A percentile compares a stretch with the other conserved stretches of the same genome.
Conservation (phyloP, 2,797 vertebrate species). For the Malacoraja senta region DNA sequence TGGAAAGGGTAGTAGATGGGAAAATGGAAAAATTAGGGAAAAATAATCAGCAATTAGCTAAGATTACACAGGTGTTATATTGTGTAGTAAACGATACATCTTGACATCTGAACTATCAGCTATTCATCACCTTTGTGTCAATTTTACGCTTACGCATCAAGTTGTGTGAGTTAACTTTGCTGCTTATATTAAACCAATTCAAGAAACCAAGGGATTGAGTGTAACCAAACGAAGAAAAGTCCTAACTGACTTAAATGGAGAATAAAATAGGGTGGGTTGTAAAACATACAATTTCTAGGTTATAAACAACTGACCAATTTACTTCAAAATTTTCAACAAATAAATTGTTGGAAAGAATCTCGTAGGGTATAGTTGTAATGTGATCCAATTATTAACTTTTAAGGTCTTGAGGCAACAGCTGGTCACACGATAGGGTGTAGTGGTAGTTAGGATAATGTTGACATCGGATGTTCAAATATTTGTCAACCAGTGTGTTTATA, state of each 20-base stretch:
- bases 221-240: neutral
- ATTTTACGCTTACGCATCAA: neutral
- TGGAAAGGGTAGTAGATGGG: neutral
- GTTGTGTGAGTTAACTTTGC: neutral
- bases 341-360: neutral
- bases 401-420: neutral
- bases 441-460: neutral
- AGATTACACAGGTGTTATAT: neutral
- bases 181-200: no score
- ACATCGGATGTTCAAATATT: conserved; percentile 14
- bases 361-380: neutral
- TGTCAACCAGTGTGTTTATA: neutral
- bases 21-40: neutral
- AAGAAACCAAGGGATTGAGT: neutral
- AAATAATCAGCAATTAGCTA: neutral
- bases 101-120: neutral
- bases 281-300: neutral
- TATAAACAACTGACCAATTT: neutral
- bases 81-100: neutral
- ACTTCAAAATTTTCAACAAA: neutral
- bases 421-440: neutral
- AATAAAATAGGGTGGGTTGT: neutral
- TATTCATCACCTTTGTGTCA: neutral
- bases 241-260: neutral
- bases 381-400: neutral